These are phyloP conservation scores for Drosophila melanogaster DNA, from an alignment of 1,140 invertebrate genomes.

Conservation along the genomic window DNA sequence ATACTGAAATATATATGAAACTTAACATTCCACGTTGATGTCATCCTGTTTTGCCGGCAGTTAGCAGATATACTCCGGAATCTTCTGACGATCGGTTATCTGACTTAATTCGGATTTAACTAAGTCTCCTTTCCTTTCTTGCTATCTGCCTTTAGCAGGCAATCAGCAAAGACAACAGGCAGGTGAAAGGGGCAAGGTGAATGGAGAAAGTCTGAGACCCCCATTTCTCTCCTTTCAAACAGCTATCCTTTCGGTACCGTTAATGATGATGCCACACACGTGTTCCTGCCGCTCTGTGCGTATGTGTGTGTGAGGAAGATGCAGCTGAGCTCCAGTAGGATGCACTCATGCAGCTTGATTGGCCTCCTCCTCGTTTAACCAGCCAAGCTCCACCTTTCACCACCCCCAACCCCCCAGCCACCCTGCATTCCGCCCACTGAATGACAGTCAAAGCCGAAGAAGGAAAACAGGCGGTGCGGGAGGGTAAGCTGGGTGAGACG, in stretches of 20 bases:
- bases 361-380: constrained; percentile 58
- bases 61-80: constrained; percentile 3
- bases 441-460: constrained; percentile 8
- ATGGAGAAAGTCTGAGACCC: constrained; percentile 15
- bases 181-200: constrained; percentile 18
- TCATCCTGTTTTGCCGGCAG: not conserved
- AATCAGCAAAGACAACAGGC: constrained; percentile 60
- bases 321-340: constrained; percentile 38
- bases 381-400: not conserved
- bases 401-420: not conserved
- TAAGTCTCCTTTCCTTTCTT: not conserved
- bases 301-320: constrained; percentile 12
- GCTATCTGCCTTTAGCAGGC: constrained; percentile 15
- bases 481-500: not conserved
- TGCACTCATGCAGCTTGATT: constrained; percentile 80
- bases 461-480: not conserved
- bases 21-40: not conserved
- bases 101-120: constrained; percentile 17
- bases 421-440: too few species aligned
- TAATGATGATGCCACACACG: constrained; percentile 57
- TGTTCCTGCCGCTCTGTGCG: constrained; percentile 10
- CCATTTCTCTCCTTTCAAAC: not conserved
- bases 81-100: constrained; percentile 16
- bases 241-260: constrained; percentile 32
- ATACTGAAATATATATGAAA: not conserved